A percentile compares a stretch with the other conserved stretches of the same genome.
Conservation (phyloP, 2,888 invertebrate genomes). For the Pseudococcus jackbeardsleyi region DNA sequence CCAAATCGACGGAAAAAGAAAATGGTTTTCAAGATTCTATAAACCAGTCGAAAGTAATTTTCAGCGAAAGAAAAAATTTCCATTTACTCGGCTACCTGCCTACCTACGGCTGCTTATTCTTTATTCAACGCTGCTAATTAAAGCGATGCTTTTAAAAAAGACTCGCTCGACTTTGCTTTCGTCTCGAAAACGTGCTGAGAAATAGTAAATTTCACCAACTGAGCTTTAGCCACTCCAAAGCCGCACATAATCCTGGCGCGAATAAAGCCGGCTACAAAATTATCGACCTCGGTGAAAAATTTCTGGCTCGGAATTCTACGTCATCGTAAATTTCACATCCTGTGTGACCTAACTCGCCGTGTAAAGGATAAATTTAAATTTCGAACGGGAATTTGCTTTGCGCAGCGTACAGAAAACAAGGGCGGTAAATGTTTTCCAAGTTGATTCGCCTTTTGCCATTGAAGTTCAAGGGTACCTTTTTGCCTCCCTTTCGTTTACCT, state of each 20-base stretch:
- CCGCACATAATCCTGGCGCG: neutral
- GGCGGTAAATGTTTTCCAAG: neutral
- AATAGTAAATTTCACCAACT: neutral
- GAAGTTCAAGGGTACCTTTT: neutral
- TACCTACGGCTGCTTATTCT: neutral
- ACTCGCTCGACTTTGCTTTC: neutral
- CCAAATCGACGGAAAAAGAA: neutral
- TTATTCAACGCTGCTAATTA: slow-evolving; percentile 5
- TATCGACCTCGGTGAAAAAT: slow-evolving; percentile 41
- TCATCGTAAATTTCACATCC: slow-evolving; percentile 1
- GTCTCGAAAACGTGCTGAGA: neutral
- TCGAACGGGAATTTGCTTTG: neutral
- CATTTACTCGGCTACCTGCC: neutral
- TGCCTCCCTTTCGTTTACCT: neutral
- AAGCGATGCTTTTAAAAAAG: neutral
- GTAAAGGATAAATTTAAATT: slow-evolving; percentile 19
- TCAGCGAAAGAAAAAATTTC: neutral
- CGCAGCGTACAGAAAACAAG: neutral
- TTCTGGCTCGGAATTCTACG: slow-evolving; percentile 1
- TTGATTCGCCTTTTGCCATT: neutral
- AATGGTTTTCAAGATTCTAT: neutral
- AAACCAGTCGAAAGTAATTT: neutral
- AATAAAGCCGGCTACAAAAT: slow-evolving; percentile 6
- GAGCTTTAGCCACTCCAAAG: neutral
- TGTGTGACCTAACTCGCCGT: neutral